These are phyloP conservation scores for Tethya wilhelma DNA, from an alignment of 37 sponge, comb jelly and placozoan genomes.

Conservation along the genomic window DNA sequence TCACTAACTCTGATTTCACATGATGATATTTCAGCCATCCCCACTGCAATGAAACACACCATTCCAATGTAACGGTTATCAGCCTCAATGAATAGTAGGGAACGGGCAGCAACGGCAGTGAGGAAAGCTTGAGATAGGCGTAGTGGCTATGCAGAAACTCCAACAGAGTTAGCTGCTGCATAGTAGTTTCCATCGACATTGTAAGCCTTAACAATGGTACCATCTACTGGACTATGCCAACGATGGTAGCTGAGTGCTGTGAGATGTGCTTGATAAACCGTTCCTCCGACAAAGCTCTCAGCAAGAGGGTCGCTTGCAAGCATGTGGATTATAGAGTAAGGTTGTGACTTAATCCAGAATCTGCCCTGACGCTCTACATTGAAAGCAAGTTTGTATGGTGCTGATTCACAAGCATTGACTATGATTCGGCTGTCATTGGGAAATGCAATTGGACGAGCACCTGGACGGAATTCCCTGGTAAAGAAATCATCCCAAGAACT, in stretches of 20 bases:
- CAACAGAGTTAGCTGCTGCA: neutral
- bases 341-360: conserved; percentile 49
- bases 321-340: conserved; percentile 22
- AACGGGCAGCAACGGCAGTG: conserved; percentile 33
- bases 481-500: conserved; percentile 58
- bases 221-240: conserved; percentile 56
- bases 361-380: conserved; percentile 11
- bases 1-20: conserved; percentile 31
- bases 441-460: conserved; percentile 37
- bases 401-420: conserved; percentile 52
- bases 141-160: neutral
- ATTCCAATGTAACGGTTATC: conserved; percentile 43
- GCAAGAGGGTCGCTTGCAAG: conserved; percentile 21
- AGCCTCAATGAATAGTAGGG: conserved; percentile 39
- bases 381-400: conserved; percentile 14
- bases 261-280: conserved; percentile 55
- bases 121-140: conserved; percentile 39
- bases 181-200: conserved; percentile 36
- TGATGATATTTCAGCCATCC: conserved; percentile 48
- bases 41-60: conserved; percentile 50
- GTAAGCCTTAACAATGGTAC: conserved; percentile 35
- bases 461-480: conserved; percentile 24
- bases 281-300: conserved; percentile 16
- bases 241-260: conserved; percentile 53
- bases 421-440: conserved; percentile 33